Evolutionary conservation across 2,797 vertebrate genomes (phyloP).

Genomic region (Moxostoma hubbsi): DNA sequence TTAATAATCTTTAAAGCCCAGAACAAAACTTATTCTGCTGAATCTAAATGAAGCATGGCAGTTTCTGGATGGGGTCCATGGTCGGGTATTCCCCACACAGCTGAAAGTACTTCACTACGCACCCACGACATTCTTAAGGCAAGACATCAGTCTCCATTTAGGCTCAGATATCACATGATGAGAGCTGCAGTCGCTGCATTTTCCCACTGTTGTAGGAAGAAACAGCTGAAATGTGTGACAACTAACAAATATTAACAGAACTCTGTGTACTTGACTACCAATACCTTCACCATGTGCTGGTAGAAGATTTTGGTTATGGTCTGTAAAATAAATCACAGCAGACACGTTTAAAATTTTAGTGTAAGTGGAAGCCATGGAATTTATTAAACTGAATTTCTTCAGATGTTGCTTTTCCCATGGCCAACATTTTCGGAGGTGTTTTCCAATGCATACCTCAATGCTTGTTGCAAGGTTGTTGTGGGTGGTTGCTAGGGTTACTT

Average conservation of each 20-base stretch:
- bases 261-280: neutral
- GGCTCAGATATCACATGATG: conserved; percentile 47
- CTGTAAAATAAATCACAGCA: neutral
- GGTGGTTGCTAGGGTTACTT: too few relatives aligned
- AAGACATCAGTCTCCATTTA: conserved; percentile 33
- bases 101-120: conserved; percentile 27
- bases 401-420: too few relatives aligned
- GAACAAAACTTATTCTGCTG: conserved; percentile 16
- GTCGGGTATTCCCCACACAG: conserved; percentile 47
- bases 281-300: neutral
- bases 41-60: neutral
- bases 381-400: too few relatives aligned
- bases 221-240: conserved; percentile 41
- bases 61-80: conserved; percentile 41
- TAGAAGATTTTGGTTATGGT: neutral
- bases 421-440: too few relatives aligned
- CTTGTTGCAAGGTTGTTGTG: too few relatives aligned
- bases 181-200: conserved; percentile 44
- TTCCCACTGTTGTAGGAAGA: conserved; percentile 29
- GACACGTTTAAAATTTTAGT: too few relatives aligned
- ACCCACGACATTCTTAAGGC: conserved; percentile 54
- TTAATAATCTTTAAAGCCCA: neutral
- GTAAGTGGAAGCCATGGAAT: too few relatives aligned
- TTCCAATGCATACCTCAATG: too few relatives aligned
- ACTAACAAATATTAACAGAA: conserved; percentile 7